phyloP scores from a whole-genome alignment of 2,113 vertebrate species.

The Python bivittatus region DNA sequence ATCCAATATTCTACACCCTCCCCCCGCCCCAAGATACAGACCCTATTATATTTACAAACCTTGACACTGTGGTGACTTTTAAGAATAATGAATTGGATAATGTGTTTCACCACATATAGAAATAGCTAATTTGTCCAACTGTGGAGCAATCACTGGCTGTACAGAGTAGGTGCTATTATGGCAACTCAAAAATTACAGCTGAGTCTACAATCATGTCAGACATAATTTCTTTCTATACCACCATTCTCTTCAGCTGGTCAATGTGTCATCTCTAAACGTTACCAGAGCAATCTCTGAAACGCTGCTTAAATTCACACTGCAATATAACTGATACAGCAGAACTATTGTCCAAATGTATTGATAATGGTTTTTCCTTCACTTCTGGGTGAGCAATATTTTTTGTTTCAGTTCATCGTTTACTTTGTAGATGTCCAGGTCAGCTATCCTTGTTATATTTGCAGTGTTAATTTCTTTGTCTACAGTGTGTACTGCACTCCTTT shows the following conservation, averaged over 20 bases:
- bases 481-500: neutral
- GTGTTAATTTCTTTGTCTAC: neutral
- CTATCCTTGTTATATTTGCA: neutral
- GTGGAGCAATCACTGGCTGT: neutral
- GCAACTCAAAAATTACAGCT: neutral
- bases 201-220: neutral
- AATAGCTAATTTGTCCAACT: neutral
- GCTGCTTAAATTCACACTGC: neutral
- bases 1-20: neutral
- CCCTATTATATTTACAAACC: neutral
- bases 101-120: neutral
- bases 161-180: neutral
- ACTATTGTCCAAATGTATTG: neutral
- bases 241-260: neutral
- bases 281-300: neutral
- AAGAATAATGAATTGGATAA: neutral
- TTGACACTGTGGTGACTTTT: neutral
- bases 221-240: neutral
- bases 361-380: neutral
- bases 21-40: neutral
- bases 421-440: neutral
- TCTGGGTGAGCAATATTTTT: neutral
- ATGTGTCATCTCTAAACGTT: neutral
- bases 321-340: neutral
- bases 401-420: neutral